Evolutionary conservation across 1,140 invertebrate species (phyloP), one percentile per base, ranked within the genome.

Genomic region (Hypsibius dujardini): DNA sequence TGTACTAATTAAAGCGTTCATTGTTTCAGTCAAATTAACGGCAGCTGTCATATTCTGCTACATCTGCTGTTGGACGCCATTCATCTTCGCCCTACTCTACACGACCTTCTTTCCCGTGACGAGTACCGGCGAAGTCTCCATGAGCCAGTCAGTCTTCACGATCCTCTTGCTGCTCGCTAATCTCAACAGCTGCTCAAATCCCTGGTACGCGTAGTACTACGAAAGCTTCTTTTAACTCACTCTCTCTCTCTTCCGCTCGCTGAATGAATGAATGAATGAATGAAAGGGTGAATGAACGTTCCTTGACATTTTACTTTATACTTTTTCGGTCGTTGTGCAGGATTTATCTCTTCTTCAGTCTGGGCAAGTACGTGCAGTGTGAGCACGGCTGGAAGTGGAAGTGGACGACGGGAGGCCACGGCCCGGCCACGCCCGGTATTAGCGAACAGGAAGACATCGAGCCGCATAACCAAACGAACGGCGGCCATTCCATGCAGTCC

Each of bases 111-210:
- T 67, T 42, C 62, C 62, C 3, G 62, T 56, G n/a, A 56, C 50
- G 50, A 56, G 50, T 56, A 7, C 50, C 50, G n/a, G 50, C 42
- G 42, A 42, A 7, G 42, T 45, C 1, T 72, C 46, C 40, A 28
- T 50, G 7, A 60, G 47, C 87, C 86, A 84, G 71, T 78, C 84
- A 46, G 78, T 80, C 15, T 83, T 87, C 73, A 86, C 86, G 1
- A 86, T 88, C 70, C 78, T 88, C 50, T 80, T 85, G 12, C 80
- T 89, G 1, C 78, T 90, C 60, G 87, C 86, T 47, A 87, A 86
- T 75, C 79, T 90, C 2, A 89, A 89, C 75, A 87, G 86, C 74
- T 89, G 87, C 76, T 85, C 86, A 40, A 90, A 90, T 78, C 88
- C 88, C 0, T 89, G 87, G n/a, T n/a, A n/a, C n/a, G n/a, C n/a